Conservation (phyloP, 53 echinoderm and acorn worm genomes). For the Actinopyga echinites region DNA sequence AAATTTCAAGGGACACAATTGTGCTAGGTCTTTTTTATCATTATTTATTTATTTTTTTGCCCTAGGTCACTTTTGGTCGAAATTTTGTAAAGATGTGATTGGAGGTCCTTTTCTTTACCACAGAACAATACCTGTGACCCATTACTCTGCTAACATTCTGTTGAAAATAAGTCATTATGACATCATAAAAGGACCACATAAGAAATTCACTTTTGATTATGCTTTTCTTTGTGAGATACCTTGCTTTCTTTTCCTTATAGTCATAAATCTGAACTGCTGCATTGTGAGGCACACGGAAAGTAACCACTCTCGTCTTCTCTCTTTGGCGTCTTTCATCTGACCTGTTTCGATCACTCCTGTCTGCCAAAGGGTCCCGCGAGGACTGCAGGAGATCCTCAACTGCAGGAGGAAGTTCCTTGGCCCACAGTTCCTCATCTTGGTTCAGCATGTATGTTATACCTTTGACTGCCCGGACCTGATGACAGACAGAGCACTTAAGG, state of each 20-base stretch:
- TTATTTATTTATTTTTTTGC: too few relatives aligned
- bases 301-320: constrained; percentile 85
- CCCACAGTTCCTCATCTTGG: constrained; percentile 99
- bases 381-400: constrained; percentile 86
- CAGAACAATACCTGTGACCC: too few relatives aligned
- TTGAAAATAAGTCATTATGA: too few relatives aligned
- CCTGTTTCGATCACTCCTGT: constrained; percentile 75
- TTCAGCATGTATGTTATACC: constrained; percentile 94
- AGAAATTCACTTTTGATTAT: too few relatives aligned
- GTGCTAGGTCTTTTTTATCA: too few relatives aligned
- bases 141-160: too few relatives aligned
- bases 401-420: constrained; percentile 95
- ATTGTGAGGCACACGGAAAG: constrained; percentile 90
- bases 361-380: constrained; percentile 86
- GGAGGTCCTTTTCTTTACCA: too few relatives aligned
- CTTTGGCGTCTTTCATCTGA: constrained; percentile 44
- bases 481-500: not conserved
- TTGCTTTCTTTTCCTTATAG: constrained; percentile 99
- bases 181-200: not conserved
- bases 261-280: constrained; percentile 98
- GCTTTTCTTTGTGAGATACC: constrained; percentile 48
- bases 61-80: too few relatives aligned
- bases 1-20: too few relatives aligned
- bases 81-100: too few relatives aligned
- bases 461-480: constrained; percentile 84